Evolutionary conservation across 2,888 invertebrate species (phyloP).

Genomic region (Aleiodes testaceus): DNA sequence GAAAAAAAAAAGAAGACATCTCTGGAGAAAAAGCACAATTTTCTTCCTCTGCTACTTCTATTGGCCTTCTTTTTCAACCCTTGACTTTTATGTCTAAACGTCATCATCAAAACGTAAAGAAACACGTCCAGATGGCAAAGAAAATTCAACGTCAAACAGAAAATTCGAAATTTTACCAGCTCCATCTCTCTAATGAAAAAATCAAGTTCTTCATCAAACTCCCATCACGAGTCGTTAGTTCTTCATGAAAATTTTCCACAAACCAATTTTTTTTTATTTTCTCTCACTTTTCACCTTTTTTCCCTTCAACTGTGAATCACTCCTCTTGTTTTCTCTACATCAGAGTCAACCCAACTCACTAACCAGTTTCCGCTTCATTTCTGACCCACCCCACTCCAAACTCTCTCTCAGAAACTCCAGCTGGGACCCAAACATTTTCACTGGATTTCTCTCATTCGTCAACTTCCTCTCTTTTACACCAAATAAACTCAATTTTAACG

Average conservation of each 20-base stretch:
- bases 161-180: constrained; percentile 2
- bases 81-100: background rate
- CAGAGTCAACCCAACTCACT: constrained; percentile 29
- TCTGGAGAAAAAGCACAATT: constrained; percentile 8
- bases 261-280: constrained; percentile 1
- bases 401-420: background rate
- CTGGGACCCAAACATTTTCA: constrained; percentile 24
- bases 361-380: constrained; percentile 32
- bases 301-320: background rate
- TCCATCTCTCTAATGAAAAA: constrained; percentile 1
- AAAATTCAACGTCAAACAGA: constrained; percentile 24
- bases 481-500: constrained; percentile 31
- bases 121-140: constrained; percentile 22
- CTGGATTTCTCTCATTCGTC: constrained; percentile 27
- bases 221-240: constrained; percentile 39
- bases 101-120: constrained; percentile 8
- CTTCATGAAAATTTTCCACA: constrained; percentile 29
- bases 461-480: constrained; percentile 29
- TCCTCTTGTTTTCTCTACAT: constrained; percentile 23
- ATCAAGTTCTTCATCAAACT: constrained; percentile 29
- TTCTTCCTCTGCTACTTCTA: background rate
- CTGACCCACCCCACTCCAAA: constrained; percentile 4
- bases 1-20: background rate
- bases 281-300: no score
- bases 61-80: background rate